Conservation (phyloP, 2,888 invertebrate genomes). For the Agonopterix heracliana region DNA sequence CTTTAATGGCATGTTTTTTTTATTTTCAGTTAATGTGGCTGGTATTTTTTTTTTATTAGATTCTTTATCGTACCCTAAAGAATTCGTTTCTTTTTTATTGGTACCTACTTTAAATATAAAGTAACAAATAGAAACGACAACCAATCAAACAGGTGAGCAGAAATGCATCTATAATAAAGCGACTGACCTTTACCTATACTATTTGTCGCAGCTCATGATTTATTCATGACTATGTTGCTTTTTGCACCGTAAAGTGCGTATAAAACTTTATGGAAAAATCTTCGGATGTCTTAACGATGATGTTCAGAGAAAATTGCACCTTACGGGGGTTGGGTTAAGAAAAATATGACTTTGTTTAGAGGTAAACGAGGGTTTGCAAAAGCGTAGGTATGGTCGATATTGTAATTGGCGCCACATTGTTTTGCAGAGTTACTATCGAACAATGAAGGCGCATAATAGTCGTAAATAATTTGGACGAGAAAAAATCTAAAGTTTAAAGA, state of each 20-base stretch:
- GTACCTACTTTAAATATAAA: neutral
- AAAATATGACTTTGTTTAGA: neutral
- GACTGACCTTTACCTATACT: slow-evolving; percentile 64
- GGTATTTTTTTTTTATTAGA: slow-evolving; percentile 2
- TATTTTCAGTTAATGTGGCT: neutral
- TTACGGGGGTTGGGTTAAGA: slow-evolving; percentile 22
- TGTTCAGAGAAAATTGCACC: slow-evolving; percentile 16
- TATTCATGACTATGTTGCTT: slow-evolving; percentile 56
- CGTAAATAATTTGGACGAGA: too few species aligned
- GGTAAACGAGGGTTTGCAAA: slow-evolving; percentile 18
- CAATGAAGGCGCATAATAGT: neutral
- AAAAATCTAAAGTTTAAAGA: too few species aligned
- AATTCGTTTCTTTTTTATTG: too few species aligned
- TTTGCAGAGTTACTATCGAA: slow-evolving; percentile 16
- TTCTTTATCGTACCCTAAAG: neutral
- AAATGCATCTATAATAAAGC: slow-evolving; percentile 54
- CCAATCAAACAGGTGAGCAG: slow-evolving; percentile 54
- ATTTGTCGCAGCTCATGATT: slow-evolving; percentile 67
- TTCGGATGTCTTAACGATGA: slow-evolving; percentile 10
- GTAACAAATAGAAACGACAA: slow-evolving; percentile 19
- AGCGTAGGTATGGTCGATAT: slow-evolving; percentile 49
- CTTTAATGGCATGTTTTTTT: slow-evolving; percentile 1
- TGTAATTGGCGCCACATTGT: slow-evolving; percentile 53
- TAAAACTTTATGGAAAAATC: slow-evolving; percentile 31
- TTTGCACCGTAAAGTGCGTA: slow-evolving; percentile 56